These are phyloP conservation scores for Phylloscopus whistleri DNA, from an alignment of 2,113 vertebrate genomes.

Conservation along the genomic window DNA sequence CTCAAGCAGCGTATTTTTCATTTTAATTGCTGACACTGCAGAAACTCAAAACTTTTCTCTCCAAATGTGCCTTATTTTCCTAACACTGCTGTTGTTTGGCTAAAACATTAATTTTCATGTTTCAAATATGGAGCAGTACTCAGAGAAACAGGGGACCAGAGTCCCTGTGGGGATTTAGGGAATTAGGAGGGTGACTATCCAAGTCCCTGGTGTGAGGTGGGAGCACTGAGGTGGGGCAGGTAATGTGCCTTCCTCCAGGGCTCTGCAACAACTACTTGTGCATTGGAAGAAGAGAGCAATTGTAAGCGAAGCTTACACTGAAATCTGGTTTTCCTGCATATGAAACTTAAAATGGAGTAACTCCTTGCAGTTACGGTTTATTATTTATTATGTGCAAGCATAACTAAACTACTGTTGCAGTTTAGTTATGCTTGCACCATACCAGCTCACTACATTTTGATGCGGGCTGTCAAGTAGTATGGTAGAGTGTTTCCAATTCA, in stretches of 20 bases:
- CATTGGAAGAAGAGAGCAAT: neutral
- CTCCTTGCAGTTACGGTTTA: neutral
- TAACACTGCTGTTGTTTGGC: neutral
- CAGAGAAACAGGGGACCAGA: neutral
- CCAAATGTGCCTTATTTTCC: neutral
- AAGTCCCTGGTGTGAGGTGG: neutral
- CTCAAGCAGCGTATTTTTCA: neutral
- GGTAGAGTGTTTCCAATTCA: neutral
- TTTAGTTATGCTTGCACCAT: neutral
- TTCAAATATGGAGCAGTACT: neutral
- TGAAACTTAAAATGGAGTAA: neutral
- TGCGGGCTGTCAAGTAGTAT: neutral
- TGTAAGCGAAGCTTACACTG: accelerated
- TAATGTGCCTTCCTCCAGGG: accelerated
- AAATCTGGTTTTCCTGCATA: neutral
- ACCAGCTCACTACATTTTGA: neutral
- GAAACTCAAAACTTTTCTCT: neutral
- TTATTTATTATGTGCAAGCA: too few species aligned
- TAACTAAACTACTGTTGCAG: too few species aligned
- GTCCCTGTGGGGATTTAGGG: neutral
- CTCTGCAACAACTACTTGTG: neutral
- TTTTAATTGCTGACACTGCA: neutral
- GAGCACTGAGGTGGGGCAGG: neutral
- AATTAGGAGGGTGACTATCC: accelerated
- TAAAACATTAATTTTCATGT: neutral